A percentile compares a stretch with the other conserved stretches of the same genome.
Conservation (phyloP, 2,113 vertebrate genomes). For the Mustelus asterias region DNA sequence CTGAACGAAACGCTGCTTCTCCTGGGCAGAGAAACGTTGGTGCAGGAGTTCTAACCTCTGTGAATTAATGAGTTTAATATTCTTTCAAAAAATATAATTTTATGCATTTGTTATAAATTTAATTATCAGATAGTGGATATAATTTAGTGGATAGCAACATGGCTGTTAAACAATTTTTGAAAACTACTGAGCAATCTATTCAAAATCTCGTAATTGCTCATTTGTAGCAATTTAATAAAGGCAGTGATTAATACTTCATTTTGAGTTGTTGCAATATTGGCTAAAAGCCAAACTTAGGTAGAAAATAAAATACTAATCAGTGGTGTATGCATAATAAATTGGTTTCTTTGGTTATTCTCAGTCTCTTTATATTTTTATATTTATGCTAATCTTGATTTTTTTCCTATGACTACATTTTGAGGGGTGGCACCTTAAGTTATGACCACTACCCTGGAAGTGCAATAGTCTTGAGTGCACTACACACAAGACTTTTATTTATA, state of each 20-base stretch:
- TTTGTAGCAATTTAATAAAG: not conserved
- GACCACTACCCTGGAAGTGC: not conserved
- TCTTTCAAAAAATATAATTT: not conserved
- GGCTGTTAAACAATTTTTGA: not conserved
- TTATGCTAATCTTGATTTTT: not conserved
- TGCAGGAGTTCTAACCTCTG: not conserved
- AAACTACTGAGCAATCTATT: not conserved
- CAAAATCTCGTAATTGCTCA: not conserved
- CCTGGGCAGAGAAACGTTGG: not conserved
- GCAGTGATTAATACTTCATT: not conserved
- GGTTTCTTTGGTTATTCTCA: not conserved
- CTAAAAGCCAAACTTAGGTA: not conserved
- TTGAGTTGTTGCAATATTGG: not conserved
- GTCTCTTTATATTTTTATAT: not conserved
- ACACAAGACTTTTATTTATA: not conserved
- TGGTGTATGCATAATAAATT: not conserved
- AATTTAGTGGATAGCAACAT: not conserved
- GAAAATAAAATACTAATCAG: not conserved
- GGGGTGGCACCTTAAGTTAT: not conserved
- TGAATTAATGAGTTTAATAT: not conserved
- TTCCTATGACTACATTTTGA: not conserved
- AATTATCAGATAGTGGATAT: not conserved
- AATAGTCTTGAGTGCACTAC: not conserved
- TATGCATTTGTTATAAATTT: not conserved
- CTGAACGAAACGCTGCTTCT: not conserved